These are phyloP conservation scores for Siderastrea siderea DNA, from an alignment of 92 coral and sea anemone species.

Conservation along the genomic window DNA sequence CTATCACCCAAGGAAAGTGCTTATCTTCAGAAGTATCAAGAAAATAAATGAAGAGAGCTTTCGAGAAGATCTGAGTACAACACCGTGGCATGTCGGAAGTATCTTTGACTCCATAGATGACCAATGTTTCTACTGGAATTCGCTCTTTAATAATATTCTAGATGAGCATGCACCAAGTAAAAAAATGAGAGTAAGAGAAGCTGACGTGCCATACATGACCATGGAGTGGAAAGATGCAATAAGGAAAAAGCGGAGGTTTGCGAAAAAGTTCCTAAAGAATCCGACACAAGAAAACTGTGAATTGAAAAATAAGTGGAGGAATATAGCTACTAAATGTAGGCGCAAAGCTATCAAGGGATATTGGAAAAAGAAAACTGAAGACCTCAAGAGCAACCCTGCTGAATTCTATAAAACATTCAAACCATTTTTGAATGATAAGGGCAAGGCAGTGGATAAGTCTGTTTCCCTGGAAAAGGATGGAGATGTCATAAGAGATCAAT, in stretches of 20 bases:
- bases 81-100: constrained; percentile 10
- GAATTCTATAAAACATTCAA: no score
- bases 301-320: constrained; percentile 27
- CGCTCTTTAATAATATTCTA: background rate
- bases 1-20: constrained; percentile 14
- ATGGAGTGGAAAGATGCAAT: constrained; percentile 10
- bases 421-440: no score
- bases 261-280: constrained; percentile 6
- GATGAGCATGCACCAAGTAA: constrained; percentile 22
- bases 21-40: constrained; percentile 19
- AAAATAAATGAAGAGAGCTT: constrained; percentile 14
- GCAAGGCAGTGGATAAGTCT: no score
- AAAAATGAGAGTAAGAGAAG: constrained; percentile 26
- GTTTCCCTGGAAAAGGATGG: no score
- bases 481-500: no score
- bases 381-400: no score
- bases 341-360: background rate
- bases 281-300: constrained; percentile 6
- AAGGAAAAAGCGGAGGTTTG: background rate
- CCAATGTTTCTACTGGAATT: constrained; percentile 32
- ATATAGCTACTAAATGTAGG: constrained; percentile 8
- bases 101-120: constrained; percentile 35
- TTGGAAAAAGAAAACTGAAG: no score
- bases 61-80: background rate
- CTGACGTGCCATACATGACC: constrained; percentile 50